These are phyloP conservation scores for Cryptosula pallasiana DNA, from an alignment of 2,888 invertebrate genomes.

Conservation along the genomic window DNA sequence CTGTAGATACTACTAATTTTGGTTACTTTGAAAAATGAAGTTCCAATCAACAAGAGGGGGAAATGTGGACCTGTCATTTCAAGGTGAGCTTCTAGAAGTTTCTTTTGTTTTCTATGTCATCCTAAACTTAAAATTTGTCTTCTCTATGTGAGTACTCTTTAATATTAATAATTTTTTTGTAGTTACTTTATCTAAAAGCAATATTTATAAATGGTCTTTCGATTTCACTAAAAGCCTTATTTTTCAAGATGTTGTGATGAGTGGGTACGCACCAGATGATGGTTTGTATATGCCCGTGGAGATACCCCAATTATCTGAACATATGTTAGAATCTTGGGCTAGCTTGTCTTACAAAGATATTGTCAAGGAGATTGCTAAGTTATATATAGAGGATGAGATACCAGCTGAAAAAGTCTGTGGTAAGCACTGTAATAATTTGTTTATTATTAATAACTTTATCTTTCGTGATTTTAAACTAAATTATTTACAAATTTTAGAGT, in stretches of 20 bases:
- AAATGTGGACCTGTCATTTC: slow-evolving; percentile 29
- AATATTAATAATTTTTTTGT: too few relatives aligned
- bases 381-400: slow-evolving; percentile 53
- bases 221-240: slow-evolving; percentile 25
- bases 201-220: neutral
- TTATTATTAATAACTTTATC: neutral
- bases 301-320: slow-evolving; percentile 39
- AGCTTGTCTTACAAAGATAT: slow-evolving; percentile 47
- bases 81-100: neutral
- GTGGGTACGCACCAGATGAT: slow-evolving; percentile 54
- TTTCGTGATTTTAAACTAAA: neutral
- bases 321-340: slow-evolving; percentile 44
- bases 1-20: too few relatives aligned
- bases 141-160: too few relatives aligned
- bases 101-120: neutral
- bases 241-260: slow-evolving; percentile 46
- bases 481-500: slow-evolving; percentile 1
- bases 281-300: slow-evolving; percentile 53
- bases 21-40: too few relatives aligned
- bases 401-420: slow-evolving; percentile 42
- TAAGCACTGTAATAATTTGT: slow-evolving; percentile 27
- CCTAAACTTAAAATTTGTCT: too few relatives aligned
- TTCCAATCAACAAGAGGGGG: slow-evolving; percentile 51
- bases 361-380: slow-evolving; percentile 44
- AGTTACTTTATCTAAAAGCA: too few relatives aligned